phyloP scores from a whole-genome alignment of 2,113 vertebrate genomes.

The Vidua macroura region DNA sequence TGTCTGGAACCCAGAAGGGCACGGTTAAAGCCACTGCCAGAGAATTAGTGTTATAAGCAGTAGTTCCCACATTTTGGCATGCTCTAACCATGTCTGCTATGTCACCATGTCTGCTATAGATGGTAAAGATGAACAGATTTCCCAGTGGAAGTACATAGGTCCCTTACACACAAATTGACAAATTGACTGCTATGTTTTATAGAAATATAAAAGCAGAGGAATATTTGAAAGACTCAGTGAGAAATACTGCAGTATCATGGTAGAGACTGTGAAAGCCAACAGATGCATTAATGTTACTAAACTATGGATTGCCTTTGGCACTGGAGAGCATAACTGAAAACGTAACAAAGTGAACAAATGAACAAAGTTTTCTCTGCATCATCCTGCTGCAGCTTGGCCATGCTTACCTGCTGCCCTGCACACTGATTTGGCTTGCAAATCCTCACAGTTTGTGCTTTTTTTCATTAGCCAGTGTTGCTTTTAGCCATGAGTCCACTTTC shows the following conservation, averaged over 20 bases:
- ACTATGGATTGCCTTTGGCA: not conserved
- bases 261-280: not conserved
- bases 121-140: not conserved
- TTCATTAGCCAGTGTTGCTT: accelerated
- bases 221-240: not conserved
- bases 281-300: not conserved
- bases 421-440: not conserved
- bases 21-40: not conserved
- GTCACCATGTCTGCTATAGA: not conserved
- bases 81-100: not conserved
- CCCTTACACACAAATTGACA: not conserved
- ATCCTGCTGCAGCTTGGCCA: accelerated
- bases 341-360: no score
- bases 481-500: not conserved
- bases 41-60: not conserved
- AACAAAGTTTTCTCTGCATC: not conserved
- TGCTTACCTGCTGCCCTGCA: not conserved
- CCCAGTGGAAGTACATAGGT: not conserved
- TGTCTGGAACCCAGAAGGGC: not conserved
- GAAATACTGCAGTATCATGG: not conserved
- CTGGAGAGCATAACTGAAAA: not conserved
- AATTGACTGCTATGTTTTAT: not conserved
- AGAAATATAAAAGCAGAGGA: not conserved
- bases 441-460: not conserved
- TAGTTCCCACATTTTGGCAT: not conserved